These are phyloP conservation scores for Periophthalmodon schlosseri DNA, from an alignment of 2,113 vertebrate genomes.

Conservation along the genomic window DNA sequence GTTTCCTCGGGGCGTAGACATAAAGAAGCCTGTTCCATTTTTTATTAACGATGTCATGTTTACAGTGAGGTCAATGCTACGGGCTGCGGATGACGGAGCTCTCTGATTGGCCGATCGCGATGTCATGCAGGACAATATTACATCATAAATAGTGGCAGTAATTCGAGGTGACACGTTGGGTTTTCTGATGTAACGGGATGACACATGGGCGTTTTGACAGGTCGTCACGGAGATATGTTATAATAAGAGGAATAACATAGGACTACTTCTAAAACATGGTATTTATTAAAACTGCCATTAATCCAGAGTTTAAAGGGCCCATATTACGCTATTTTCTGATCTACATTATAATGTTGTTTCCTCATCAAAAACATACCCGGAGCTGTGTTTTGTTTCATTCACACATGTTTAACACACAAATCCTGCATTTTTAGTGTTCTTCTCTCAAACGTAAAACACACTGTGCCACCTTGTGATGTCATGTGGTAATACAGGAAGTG, in stretches of 20 bases:
- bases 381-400: no score
- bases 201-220: neutral
- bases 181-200: slow-evolving; percentile 3
- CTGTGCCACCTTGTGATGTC: no score
- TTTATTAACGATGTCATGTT: slow-evolving; percentile 8
- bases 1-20: neutral
- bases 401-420: no score
- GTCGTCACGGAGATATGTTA: neutral
- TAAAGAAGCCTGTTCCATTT: neutral
- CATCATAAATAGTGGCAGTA: slow-evolving; percentile 1
- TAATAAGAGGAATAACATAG: neutral
- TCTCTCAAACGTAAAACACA: no score
- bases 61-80: slow-evolving; percentile 8
- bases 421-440: no score
- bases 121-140: neutral
- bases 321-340: neutral
- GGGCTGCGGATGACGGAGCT: neutral
- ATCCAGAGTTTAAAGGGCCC: no score
- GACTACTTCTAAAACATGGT: neutral
- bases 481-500: no score
- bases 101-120: neutral
- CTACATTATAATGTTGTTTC: no score
- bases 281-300: neutral
- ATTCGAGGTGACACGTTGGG: neutral
- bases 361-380: no score